Conservation (phyloP, 2,888 invertebrate genomes). For the Polydrusus tereticollis region DNA sequence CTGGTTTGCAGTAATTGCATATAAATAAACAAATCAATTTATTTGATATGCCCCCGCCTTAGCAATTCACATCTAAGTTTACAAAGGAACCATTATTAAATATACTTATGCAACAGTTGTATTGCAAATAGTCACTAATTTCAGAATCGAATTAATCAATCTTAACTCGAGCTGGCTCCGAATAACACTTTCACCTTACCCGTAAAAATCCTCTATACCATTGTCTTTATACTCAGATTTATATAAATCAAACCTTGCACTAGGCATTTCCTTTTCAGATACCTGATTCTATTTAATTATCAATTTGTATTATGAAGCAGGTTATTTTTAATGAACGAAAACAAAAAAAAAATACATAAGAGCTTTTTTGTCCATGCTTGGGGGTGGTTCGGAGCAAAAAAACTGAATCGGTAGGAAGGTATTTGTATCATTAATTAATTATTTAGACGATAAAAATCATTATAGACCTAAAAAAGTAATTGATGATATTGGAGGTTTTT, state of each 20-base stretch:
- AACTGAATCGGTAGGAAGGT: slow-evolving; percentile 4
- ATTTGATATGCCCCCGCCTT: neutral
- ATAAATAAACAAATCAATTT: too few relatives aligned
- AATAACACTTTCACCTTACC: slow-evolving; percentile 28
- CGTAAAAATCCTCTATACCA: slow-evolving; percentile 22
- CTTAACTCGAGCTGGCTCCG: neutral
- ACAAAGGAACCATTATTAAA: neutral
- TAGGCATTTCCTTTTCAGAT: slow-evolving; percentile 37
- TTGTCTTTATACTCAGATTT: slow-evolving; percentile 26
- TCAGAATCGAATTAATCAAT: neutral
- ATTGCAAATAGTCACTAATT: neutral
- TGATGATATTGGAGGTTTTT: neutral
- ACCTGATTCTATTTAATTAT: slow-evolving; percentile 33
- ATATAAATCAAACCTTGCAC: slow-evolving; percentile 34
- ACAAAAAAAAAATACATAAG: slow-evolving; percentile 13
- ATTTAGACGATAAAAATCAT: slow-evolving; percentile 24
- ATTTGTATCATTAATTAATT: slow-evolving; percentile 34
- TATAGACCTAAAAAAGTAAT: slow-evolving; percentile 13
- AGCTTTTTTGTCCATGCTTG: slow-evolving; percentile 2
- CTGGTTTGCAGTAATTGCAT: too few relatives aligned
- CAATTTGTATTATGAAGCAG: slow-evolving; percentile 23
- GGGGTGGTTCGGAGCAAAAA: slow-evolving; percentile 11
- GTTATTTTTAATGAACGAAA: slow-evolving; percentile 13
- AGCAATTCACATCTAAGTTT: neutral
- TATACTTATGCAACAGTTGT: neutral